These are phyloP conservation scores for Plebejus anna DNA, from an alignment of 2,888 invertebrate genomes.

Conservation along the genomic window DNA sequence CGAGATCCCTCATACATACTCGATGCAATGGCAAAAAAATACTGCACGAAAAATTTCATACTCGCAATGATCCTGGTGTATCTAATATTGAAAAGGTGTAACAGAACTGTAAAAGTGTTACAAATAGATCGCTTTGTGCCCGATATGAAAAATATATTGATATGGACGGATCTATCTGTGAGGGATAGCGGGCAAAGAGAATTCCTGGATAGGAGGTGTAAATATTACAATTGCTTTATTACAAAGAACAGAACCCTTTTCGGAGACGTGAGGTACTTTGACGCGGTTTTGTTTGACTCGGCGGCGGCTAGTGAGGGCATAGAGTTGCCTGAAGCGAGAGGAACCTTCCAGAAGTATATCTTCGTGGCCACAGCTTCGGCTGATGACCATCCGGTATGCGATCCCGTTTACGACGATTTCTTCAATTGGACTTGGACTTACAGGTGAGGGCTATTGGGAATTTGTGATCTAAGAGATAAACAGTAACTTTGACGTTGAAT, in stretches of 20 bases:
- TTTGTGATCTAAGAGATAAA: too few relatives aligned
- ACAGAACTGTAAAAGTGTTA: conserved; percentile 37
- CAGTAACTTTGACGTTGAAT: too few relatives aligned
- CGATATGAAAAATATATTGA: conserved; percentile 58
- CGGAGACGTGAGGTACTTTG: conserved; percentile 55
- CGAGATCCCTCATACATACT: not conserved
- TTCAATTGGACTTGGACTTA: conserved; percentile 75
- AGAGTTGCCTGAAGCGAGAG: conserved; percentile 46
- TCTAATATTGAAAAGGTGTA: conserved; percentile 34
- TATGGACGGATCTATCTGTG: conserved; percentile 56
- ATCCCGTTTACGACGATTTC: conserved; percentile 52
- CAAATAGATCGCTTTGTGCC: conserved; percentile 49
- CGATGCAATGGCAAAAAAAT: not conserved
- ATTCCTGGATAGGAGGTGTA: conserved; percentile 50
- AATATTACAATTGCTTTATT: conserved; percentile 56
- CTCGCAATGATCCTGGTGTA: conserved; percentile 39
- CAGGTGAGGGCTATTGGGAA: conserved; percentile 45
- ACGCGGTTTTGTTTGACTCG: conserved; percentile 59
- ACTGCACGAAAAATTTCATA: conserved; percentile 11
- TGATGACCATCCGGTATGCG: conserved; percentile 60
- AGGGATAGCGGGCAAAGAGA: conserved; percentile 48
- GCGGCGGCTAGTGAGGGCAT: conserved; percentile 47
- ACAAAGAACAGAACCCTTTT: conserved; percentile 54
- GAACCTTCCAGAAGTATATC: conserved; percentile 57
- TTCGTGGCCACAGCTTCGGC: conserved; percentile 63